A percentile compares a stretch with the other conserved stretches of the same genome.
Evolutionary conservation across 92 coral and sea anemone genomes (phyloP).

Genomic region (Phenganax marumi): DNA sequence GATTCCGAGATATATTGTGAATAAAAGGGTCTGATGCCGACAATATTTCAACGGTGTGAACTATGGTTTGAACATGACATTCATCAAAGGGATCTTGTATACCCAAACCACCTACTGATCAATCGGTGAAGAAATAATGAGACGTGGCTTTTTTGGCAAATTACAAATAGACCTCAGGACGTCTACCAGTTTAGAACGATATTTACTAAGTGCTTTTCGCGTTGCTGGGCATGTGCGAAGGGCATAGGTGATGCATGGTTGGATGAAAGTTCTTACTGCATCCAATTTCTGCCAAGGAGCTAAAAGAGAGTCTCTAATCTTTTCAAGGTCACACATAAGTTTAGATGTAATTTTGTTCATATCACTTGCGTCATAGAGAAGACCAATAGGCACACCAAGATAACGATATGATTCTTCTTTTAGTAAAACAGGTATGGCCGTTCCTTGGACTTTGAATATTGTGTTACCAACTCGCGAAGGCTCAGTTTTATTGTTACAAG

Average conservation of each 20-base stretch:
- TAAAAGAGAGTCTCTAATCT: constrained; percentile 20
- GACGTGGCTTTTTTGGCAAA: constrained; percentile 12
- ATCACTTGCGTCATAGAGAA: constrained; percentile 8
- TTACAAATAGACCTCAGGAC: constrained; percentile 15
- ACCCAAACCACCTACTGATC: constrained; percentile 33
- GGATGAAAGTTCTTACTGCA: constrained; percentile 42
- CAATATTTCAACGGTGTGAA: background rate
- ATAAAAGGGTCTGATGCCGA: constrained; percentile 21
- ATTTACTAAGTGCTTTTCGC: background rate
- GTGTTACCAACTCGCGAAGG: background rate
- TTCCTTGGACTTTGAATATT: background rate
- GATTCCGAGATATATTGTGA: constrained; percentile 12
- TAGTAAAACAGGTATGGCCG: background rate
- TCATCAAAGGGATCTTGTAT: constrained; percentile 39
- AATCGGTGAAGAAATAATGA: constrained; percentile 24
- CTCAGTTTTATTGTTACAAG: background rate
- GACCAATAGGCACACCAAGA: constrained; percentile 38
- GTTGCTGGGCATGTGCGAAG: constrained; percentile 2
- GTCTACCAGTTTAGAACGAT: constrained; percentile 12
- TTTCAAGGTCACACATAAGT: constrained; percentile 29
- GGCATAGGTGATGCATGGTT: constrained; percentile 39
- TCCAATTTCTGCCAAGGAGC: constrained; percentile 51
- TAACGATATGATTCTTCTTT: constrained; percentile 28
- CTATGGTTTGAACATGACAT: constrained; percentile 18
- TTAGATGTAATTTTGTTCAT: background rate